Evolutionary conservation across 2,113 vertebrate genomes (phyloP).

Genomic region (Anolis sagrei): DNA sequence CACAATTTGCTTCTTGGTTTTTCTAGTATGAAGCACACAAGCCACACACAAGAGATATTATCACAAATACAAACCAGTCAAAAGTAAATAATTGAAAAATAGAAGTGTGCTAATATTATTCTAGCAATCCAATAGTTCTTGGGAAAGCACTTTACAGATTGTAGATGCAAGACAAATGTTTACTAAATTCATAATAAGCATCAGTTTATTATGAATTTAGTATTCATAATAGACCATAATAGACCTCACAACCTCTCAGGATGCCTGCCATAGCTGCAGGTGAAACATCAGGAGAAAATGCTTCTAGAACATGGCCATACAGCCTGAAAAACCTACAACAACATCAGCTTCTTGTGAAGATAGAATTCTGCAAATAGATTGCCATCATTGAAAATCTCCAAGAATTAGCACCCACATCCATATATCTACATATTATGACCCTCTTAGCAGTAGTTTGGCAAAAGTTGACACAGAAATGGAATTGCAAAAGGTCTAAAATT

Average conservation of each 20-base stretch:
- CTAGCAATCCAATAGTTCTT: neutral
- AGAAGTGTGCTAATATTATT: neutral
- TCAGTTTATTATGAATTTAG: too few relatives aligned
- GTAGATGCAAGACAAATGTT: neutral
- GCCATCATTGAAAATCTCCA: neutral
- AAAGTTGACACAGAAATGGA: neutral
- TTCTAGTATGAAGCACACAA: too few relatives aligned
- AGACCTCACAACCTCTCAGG: too few relatives aligned
- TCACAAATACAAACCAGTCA: neutral
- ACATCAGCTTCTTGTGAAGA: too few relatives aligned
- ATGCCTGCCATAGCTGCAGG: too few relatives aligned
- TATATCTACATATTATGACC: neutral
- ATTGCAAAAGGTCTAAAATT: neutral
- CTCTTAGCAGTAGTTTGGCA: neutral
- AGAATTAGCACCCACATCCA: too few relatives aligned
- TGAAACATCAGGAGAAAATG: too few relatives aligned
- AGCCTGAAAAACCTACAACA: too few relatives aligned
- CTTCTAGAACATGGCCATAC: too few relatives aligned
- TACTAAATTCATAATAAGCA: neutral
- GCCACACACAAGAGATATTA: too few relatives aligned
- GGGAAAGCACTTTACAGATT: neutral
- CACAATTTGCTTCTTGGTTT: too few relatives aligned
- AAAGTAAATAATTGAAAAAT: neutral
- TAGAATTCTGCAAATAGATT: neutral
- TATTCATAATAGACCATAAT: too few relatives aligned